Conservation (phyloP, 1,140 invertebrate genomes). For the Drosophila ironensis region DNA sequence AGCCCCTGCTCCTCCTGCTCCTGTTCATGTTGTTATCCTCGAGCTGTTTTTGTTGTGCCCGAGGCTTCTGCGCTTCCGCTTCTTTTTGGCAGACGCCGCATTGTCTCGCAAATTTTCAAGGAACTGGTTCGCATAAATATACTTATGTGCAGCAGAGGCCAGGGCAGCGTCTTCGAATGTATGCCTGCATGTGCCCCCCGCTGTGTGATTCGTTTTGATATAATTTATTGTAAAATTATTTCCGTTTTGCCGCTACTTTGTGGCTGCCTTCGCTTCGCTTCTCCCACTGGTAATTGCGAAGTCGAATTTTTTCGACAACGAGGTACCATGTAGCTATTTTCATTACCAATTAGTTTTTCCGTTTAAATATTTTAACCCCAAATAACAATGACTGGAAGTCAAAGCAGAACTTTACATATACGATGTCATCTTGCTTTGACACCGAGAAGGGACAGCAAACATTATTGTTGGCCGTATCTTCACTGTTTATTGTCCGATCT, state of each 20-base stretch:
- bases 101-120: conserved; percentile 64
- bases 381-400: too few relatives aligned
- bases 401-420: too few relatives aligned
- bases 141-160: too few relatives aligned
- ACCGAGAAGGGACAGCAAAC: too few relatives aligned
- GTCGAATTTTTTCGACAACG: too few relatives aligned
- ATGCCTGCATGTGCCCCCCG: neutral
- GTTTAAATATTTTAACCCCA: too few relatives aligned
- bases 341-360: too few relatives aligned
- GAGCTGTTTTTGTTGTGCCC: conserved; percentile 3
- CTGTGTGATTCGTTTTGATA: conserved; percentile 49
- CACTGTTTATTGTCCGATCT: too few relatives aligned
- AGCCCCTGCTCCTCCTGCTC: neutral
- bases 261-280: conserved; percentile 21
- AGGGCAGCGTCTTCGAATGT: neutral
- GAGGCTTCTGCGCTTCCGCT: conserved; percentile 25
- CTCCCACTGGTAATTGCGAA: too few relatives aligned
- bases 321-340: too few relatives aligned
- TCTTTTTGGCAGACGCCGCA: conserved; percentile 62
- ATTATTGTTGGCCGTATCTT: too few relatives aligned
- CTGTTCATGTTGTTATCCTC: neutral
- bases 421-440: too few relatives aligned
- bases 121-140: conserved; percentile 55
- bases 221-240: conserved; percentile 78
- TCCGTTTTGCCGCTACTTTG: conserved; percentile 53